Percentiles rank a stretch among this genome's conserved stretches.
Conservation (phyloP, 2,113 vertebrate species). For the Paradoxurus hermaphroditus region DNA sequence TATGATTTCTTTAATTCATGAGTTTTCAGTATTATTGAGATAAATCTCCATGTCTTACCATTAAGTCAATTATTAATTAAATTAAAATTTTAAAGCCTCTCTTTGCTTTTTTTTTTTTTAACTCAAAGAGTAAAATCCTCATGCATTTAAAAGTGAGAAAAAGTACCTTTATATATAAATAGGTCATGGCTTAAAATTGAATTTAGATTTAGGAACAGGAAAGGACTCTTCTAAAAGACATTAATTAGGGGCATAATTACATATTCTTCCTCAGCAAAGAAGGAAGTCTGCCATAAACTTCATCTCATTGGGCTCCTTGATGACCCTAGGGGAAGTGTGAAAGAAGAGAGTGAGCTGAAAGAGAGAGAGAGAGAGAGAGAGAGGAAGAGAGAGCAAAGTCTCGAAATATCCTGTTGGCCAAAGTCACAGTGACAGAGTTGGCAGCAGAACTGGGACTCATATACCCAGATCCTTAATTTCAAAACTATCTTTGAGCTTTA, state of each 20-base stretch:
- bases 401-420: neutral
- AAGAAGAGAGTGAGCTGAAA: neutral
- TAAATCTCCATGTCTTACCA: neutral
- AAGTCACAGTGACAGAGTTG: neutral
- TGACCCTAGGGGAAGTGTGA: neutral
- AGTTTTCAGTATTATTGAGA: conserved; percentile 15
- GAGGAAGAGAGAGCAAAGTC: neutral
- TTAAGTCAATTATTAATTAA: conserved; percentile 60
- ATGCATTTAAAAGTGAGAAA: conserved; percentile 35
- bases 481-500: neutral
- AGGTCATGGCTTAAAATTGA: conserved; percentile 49
- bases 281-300: neutral
- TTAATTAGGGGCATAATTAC: conserved; percentile 4
- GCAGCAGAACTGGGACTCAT: neutral
- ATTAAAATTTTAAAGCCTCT: conserved; percentile 18
- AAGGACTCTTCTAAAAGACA: conserved; percentile 17
- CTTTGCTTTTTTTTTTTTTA: neutral
- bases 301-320: neutral
- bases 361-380: no score
- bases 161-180: conserved; percentile 37
- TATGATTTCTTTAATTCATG: neutral
- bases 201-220: conserved; percentile 48
- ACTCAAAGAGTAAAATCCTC: conserved; percentile 33
- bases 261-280: neutral
- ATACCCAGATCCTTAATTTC: neutral